These are phyloP conservation scores for Drymodes brunneopygia DNA, from an alignment of 2,113 vertebrate species.

Conservation along the genomic window DNA sequence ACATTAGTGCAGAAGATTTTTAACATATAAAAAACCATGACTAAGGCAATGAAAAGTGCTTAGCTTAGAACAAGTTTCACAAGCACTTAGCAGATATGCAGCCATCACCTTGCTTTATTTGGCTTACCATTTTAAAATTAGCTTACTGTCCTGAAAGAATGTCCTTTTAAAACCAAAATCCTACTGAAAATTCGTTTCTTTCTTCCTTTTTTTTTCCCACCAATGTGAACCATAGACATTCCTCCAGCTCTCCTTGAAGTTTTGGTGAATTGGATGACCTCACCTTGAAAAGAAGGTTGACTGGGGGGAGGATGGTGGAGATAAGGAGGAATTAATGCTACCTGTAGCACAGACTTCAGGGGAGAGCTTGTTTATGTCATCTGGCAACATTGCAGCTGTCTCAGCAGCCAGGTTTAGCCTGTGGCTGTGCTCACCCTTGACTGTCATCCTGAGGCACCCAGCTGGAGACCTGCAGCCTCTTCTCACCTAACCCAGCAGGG, in stretches of 20 bases:
- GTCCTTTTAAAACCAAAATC: not conserved
- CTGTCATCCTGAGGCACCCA: not conserved
- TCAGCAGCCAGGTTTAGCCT: not conserved
- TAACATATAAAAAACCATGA: not conserved
- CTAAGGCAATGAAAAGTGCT: not conserved
- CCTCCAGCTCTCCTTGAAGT: not conserved
- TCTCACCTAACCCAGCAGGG: not conserved
- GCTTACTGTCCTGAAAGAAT: not conserved
- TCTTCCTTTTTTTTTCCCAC: not conserved
- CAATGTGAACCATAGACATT: not conserved
- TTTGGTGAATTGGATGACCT: not conserved
- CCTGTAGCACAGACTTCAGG: not conserved
- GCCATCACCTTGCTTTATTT: not conserved
- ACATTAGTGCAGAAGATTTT: not conserved
- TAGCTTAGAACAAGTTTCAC: not conserved
- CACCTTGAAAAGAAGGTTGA: not conserved
- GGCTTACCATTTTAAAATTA: not conserved
- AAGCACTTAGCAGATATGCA: not conserved
- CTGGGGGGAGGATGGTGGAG: not conserved
- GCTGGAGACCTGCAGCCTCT: not conserved
- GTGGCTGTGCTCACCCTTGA: not conserved
- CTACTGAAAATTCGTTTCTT: not conserved
- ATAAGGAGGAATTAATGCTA: not conserved
- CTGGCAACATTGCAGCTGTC: not conserved
- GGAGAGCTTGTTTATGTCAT: rapidly evolving